Base-by-base conservation (phyloP, 2,797 vertebrate species). In the Myotis pilosus region DNA sequence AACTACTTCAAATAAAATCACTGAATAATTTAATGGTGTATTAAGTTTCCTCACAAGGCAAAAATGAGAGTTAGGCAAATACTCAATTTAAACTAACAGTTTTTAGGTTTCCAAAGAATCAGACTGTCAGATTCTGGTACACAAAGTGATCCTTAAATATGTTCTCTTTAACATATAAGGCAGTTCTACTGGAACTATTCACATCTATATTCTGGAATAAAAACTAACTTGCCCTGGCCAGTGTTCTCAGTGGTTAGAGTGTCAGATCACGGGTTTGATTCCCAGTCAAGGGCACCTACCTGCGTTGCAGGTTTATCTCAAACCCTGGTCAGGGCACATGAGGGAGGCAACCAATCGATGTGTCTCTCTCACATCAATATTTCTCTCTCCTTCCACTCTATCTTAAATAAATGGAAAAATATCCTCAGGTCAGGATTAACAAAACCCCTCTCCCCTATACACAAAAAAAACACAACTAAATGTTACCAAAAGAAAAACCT, bases 1-100 rank as follows among this genome's bases (percentile, higher is more conserved):
- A 94, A 95, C 68, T 76, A 79, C 64, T 92, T 86, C 51, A 90
- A 88, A 87, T 83, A 91, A 96, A 94, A n/a, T 62, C 76, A 87
- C 57, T 49, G 85, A 92, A 89, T 81, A 91, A 87, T 76, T 91
- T 75, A 95, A 44, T 23, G 83, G 17, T 81, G 8, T 78, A 87
- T 17, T 90, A 2, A 80, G 55, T 57, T 90, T 94, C 92, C 79
- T 94, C 9, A 93, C 6, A 90, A 91, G 36, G 28, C 55, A 94
- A 87, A 92, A 92, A 62, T 71, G 7, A 89, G 64, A 89, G 64
- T 83, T 6, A 25, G 47, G 33, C 36, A 84, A 30, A 95, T n/a
- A 64, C 4, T 76, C 20, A 9, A 92, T 78, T 87, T 93, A 68
- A 84, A 80, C 83, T 72, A 95, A 80, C 13, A 82, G n/a, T 36